phyloP scores from a whole-genome alignment of 2,888 invertebrate genomes.

The Acleris laterana region DNA sequence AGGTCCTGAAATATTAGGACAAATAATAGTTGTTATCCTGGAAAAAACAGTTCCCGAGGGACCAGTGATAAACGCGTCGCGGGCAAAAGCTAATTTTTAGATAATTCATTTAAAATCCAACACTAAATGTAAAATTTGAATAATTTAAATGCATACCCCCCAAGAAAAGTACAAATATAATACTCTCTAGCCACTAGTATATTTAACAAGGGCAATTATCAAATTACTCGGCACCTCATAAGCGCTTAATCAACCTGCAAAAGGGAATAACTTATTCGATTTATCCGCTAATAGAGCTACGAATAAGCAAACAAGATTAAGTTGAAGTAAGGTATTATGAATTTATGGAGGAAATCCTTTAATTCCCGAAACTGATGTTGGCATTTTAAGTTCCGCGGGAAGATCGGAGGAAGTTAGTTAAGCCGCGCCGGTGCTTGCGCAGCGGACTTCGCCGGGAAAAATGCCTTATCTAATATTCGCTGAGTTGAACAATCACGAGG shows the following conservation, averaged over 20 bases:
- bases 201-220: conserved; percentile 57
- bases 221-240: conserved; percentile 63
- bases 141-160: neutral
- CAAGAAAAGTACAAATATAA: neutral
- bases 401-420: conserved; percentile 67
- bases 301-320: conserved; percentile 77
- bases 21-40: too few relatives aligned
- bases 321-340: conserved; percentile 66
- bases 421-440: conserved; percentile 55
- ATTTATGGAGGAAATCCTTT: conserved; percentile 69
- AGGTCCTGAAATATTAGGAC: too few relatives aligned
- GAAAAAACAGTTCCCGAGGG: too few relatives aligned
- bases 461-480: conserved; percentile 17
- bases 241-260: conserved; percentile 64
- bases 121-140: neutral
- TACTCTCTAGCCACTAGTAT: conserved; percentile 11
- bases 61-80: too few relatives aligned
- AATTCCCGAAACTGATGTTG: conserved; percentile 72
- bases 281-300: conserved; percentile 74
- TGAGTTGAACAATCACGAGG: neutral
- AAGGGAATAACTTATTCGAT: conserved; percentile 79
- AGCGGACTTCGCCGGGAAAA: conserved; percentile 5
- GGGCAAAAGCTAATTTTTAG: too few relatives aligned
- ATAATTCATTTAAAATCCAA: too few relatives aligned
- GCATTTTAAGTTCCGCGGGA: conserved; percentile 73